Percentiles rank a stretch among this genome's conserved stretches.
phyloP scores from a whole-genome alignment of 2,113 vertebrate species.

The Oreochromis niloticus region DNA sequence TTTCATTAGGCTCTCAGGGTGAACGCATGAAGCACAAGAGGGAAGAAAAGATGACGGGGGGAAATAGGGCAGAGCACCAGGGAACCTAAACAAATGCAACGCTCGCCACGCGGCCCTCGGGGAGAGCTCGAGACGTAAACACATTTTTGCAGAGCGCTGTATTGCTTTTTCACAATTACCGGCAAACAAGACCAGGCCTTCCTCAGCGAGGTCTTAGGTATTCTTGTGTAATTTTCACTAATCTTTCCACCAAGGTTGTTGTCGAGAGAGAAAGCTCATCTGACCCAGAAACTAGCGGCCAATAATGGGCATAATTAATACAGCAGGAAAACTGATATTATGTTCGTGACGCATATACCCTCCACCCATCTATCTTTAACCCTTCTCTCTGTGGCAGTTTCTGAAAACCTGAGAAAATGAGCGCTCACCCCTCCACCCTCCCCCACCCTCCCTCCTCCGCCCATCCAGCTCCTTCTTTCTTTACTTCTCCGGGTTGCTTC shows the following conservation, averaged over 20 bases:
- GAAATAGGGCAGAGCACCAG: background rate
- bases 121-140: constrained; percentile 26
- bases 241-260: constrained; percentile 41
- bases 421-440: background rate
- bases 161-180: constrained; percentile 39
- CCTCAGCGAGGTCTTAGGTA: background rate
- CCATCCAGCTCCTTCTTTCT: background rate
- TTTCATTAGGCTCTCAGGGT: constrained; percentile 13
- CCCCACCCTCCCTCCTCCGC: background rate
- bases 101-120: background rate
- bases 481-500: background rate
- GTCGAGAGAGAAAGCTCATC: constrained; percentile 11
- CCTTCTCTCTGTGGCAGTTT: background rate
- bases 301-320: constrained; percentile 60
- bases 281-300: constrained; percentile 51
- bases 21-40: background rate
- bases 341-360: constrained; percentile 20
- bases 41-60: background rate
- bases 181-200: constrained; percentile 8
- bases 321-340: constrained; percentile 24
- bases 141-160: background rate
- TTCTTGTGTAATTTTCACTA: constrained; percentile 14
- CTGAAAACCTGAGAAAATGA: background rate
- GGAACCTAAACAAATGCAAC: constrained; percentile 13
- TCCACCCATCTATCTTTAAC: background rate